Percentiles rank a stretch among this genome's conserved stretches.
These are phyloP conservation scores for Hypselothyrea guttata DNA, from an alignment of 2,888 invertebrate species.

Conservation along the genomic window DNA sequence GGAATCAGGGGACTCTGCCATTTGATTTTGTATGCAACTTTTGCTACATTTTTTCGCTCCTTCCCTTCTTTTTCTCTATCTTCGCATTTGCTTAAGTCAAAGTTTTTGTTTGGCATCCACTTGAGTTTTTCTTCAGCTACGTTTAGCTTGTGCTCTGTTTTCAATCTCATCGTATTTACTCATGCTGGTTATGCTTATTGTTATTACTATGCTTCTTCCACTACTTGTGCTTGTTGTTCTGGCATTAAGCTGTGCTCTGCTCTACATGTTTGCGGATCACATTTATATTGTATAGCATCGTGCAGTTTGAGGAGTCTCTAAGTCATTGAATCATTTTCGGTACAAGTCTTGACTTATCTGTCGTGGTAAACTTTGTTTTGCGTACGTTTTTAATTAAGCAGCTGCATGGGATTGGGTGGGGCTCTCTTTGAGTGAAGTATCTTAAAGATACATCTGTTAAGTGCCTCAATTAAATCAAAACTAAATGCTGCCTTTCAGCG, in stretches of 20 bases:
- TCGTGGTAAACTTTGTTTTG: conserved; percentile 28
- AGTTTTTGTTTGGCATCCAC: conserved; percentile 53
- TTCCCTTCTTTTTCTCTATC: background rate
- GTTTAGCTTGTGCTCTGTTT: conserved; percentile 48
- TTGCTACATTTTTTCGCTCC: conserved; percentile 1
- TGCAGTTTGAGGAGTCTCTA: conserved; percentile 18
- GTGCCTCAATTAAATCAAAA: conserved; percentile 74
- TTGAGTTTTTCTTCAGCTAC: conserved; percentile 42
- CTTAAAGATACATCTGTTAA: conserved; percentile 69
- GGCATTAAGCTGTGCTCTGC: background rate
- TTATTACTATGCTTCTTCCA: conserved; percentile 23
- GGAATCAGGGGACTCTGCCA: conserved; percentile 32
- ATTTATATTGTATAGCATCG: conserved; percentile 31
- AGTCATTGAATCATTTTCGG: conserved; percentile 32
- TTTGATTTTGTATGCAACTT: conserved; percentile 45
- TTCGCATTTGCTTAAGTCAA: conserved; percentile 17
- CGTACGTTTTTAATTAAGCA: conserved; percentile 47
- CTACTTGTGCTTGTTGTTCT: conserved; percentile 19
- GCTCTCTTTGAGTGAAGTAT: conserved; percentile 39
- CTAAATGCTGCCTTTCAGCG: conserved; percentile 64
- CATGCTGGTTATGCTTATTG: conserved; percentile 59
- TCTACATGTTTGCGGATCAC: conserved; percentile 48
- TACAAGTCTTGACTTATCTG: conserved; percentile 27
- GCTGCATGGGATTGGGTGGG: conserved; percentile 2
- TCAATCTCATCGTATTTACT: conserved; percentile 65